Base-by-base conservation (phyloP, 2,888 invertebrate species). In the Phyto melanocephala region DNA sequence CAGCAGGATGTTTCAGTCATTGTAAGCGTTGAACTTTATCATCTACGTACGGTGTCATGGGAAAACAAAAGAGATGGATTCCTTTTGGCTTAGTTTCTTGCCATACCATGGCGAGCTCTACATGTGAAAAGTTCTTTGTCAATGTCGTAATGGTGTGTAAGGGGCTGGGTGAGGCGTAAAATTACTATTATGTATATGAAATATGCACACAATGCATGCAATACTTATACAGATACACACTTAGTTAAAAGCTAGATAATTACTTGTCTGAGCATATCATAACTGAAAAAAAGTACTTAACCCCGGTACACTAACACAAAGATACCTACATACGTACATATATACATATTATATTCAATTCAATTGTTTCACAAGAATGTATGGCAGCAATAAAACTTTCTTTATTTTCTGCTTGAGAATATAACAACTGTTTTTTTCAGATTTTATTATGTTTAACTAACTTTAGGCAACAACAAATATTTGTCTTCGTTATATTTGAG, bases 51-150 rank as follows among this genome's bases (percentile, higher is more conserved):
- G 65, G 78, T 79, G 72, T 52, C 58, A 63, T 13, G 60, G 28
- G 24, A 33, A 56, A 78, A 78, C 70, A 78, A 71, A 71, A 47
- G 78, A 28, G 28, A 28, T 5, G 6, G 6, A 78, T 54, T 42
- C 11, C 70, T 47, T 68, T 71, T 75, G 78, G 78, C 70, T 62
- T 40, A 47, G 54, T 54, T 70, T 28, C 70, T 42, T 63, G 24
- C 33, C 47, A 60, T 52, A 22, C 2, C 8, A 13, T 1, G 6
- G 40, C 24, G 17, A 5, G 10, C 42, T 13, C 37, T n/a, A 13
- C 15, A 45, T 13, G 45, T 62, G 40, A 50, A 65, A 80, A 60
- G 37, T 74, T 80, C 79, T 80, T 80, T 74, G 72, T 52, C 72
- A 74, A 74, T 74, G 79, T 80, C 67, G 60, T 22, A 20, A 33